These are phyloP conservation scores for Passer domesticus DNA, from an alignment of 2,113 vertebrate genomes.

Conservation along the genomic window DNA sequence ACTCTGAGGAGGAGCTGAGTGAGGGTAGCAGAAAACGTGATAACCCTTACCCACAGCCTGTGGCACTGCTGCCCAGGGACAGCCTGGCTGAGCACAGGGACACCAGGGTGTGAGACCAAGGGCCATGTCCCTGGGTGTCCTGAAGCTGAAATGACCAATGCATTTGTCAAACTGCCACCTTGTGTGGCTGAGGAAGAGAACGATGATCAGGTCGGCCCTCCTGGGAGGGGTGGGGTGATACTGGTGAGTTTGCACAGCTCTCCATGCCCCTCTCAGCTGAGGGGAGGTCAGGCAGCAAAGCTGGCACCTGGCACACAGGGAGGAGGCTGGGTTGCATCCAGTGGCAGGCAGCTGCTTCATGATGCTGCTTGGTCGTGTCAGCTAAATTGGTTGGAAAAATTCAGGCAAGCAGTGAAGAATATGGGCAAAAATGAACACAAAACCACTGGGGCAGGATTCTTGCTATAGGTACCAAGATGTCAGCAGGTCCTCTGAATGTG, in stretches of 20 bases:
- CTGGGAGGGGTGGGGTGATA: rapidly evolving
- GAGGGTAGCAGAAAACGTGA: neutral
- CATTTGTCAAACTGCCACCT: neutral
- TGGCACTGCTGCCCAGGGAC: neutral
- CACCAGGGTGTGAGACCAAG: neutral
- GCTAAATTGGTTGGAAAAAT: neutral
- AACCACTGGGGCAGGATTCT: neutral
- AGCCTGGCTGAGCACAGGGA: neutral
- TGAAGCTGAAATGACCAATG: neutral
- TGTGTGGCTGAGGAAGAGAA: neutral
- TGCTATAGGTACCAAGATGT: neutral
- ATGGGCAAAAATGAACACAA: neutral
- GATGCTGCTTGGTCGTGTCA: neutral
- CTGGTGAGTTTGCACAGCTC: neutral
- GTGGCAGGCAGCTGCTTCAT: neutral
- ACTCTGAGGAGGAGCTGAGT: neutral
- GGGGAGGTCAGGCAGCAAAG: neutral
- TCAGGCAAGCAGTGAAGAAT: neutral
- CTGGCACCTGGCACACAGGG: neutral
- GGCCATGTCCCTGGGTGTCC: rapidly evolving
- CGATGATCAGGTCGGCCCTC: neutral
- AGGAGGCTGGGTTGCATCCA: neutral
- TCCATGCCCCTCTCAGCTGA: neutral
- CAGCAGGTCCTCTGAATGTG: neutral
- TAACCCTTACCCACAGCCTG: rapidly evolving